These are phyloP conservation scores for Wiebesia pumilae DNA, from an alignment of 1,140 invertebrate genomes.

Conservation along the genomic window DNA sequence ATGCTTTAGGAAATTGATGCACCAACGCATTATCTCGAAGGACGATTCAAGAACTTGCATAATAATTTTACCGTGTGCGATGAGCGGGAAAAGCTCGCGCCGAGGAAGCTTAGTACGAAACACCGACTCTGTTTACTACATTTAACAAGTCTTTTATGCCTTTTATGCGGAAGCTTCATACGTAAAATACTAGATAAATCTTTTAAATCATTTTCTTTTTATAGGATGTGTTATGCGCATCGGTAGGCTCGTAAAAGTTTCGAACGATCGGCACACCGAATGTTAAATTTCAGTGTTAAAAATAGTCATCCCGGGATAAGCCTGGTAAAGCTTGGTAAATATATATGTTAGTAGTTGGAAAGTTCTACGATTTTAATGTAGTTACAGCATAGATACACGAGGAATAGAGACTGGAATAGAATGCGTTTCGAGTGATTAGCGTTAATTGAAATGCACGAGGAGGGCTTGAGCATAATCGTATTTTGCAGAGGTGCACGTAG, in stretches of 20 bases:
- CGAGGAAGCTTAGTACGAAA: background rate
- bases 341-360: background rate
- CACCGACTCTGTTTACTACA: background rate
- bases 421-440: background rate
- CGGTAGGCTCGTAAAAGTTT: background rate
- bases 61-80: background rate
- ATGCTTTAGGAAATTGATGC: background rate
- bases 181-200: background rate
- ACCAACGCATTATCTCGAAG: background rate
- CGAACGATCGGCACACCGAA: too few relatives aligned
- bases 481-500: background rate
- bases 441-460: background rate
- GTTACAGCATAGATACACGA: background rate
- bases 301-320: too few relatives aligned
- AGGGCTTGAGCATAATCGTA: background rate
- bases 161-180: background rate
- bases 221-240: background rate
- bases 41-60: background rate
- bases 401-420: background rate
- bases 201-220: too few relatives aligned
- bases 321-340: too few relatives aligned
- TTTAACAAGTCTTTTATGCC: too few relatives aligned
- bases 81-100: background rate
- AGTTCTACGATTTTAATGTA: background rate
- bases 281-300: too few relatives aligned